Conservation (phyloP, 2,113 vertebrate species). For the Gobius niger region DNA sequence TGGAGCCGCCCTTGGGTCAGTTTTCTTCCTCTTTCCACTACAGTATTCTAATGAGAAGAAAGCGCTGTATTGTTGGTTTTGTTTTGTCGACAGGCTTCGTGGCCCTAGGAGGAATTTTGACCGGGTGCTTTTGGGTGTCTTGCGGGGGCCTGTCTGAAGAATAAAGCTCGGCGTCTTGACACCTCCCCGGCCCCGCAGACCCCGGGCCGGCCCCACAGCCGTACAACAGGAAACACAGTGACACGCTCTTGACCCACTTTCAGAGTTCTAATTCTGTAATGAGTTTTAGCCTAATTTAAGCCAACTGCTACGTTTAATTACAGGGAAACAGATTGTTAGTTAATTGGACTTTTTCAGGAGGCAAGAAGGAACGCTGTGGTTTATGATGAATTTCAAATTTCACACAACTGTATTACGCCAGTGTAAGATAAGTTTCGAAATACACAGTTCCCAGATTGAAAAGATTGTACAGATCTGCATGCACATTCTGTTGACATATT, state of each 20-base stretch:
- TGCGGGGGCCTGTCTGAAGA: conserved; percentile 43
- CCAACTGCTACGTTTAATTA: conserved; percentile 76
- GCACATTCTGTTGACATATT: too few species aligned
- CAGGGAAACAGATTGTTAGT: conserved; percentile 77
- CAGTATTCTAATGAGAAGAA: conserved; percentile 65
- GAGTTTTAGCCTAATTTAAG: conserved; percentile 69
- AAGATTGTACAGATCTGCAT: too few species aligned
- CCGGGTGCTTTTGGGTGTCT: conserved; percentile 49
- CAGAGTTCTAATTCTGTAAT: conserved; percentile 62
- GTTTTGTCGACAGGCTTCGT: conserved; percentile 51
- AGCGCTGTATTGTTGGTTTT: conserved; percentile 59
- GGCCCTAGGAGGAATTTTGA: conserved; percentile 54
- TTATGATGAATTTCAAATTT: conserved; percentile 18
- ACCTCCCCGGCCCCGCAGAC: conserved; percentile 32
- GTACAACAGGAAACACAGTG: conserved; percentile 36
- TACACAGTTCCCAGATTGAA: too few species aligned
- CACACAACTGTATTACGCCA: conserved; percentile 26
- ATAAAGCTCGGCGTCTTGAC: conserved; percentile 46
- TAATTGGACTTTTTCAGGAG: conserved; percentile 74
- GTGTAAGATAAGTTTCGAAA: too few species aligned
- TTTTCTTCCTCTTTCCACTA: conserved; percentile 48
- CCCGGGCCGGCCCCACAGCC: conserved; percentile 24
- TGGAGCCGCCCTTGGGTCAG: conserved; percentile 44
- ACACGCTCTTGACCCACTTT: conserved; percentile 66
- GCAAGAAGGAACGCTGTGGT: conserved; percentile 45